Conservation (phyloP, 2,113 vertebrate genomes). For the Aptenodytes patagonicus region DNA sequence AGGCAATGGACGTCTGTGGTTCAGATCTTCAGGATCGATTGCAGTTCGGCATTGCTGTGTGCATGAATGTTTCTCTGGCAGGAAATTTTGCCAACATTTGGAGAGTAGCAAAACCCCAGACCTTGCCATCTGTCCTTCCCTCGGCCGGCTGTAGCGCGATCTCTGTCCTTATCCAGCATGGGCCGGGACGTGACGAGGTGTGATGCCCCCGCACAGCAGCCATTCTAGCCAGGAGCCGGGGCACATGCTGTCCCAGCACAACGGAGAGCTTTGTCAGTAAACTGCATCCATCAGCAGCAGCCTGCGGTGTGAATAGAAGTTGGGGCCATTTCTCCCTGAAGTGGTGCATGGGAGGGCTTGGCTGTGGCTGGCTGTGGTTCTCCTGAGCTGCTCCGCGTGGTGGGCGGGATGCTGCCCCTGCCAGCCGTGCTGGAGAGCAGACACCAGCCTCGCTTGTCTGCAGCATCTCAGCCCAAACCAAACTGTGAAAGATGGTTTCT, state of each 20-base stretch:
- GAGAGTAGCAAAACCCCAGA: not conserved
- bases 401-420: not conserved
- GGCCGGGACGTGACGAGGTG: not conserved
- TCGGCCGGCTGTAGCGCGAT: rapidly evolving
- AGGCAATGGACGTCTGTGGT: rapidly evolving
- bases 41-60: not conserved
- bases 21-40: not conserved
- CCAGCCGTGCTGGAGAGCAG: not conserved
- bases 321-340: not conserved
- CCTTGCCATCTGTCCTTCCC: not conserved
- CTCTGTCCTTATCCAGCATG: not conserved
- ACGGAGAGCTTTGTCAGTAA: not conserved
- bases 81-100: not conserved
- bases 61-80: not conserved
- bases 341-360: not conserved
- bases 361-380: not conserved
- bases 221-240: not conserved
- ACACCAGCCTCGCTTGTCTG: not conserved
- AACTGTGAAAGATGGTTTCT: not conserved
- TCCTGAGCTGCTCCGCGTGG: not conserved
- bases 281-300: not conserved
- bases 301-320: not conserved
- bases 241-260: not conserved
- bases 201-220: not conserved
- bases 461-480: not conserved